phyloP scores from a whole-genome alignment of 2,113 vertebrate species.

The Gavialis gangeticus region DNA sequence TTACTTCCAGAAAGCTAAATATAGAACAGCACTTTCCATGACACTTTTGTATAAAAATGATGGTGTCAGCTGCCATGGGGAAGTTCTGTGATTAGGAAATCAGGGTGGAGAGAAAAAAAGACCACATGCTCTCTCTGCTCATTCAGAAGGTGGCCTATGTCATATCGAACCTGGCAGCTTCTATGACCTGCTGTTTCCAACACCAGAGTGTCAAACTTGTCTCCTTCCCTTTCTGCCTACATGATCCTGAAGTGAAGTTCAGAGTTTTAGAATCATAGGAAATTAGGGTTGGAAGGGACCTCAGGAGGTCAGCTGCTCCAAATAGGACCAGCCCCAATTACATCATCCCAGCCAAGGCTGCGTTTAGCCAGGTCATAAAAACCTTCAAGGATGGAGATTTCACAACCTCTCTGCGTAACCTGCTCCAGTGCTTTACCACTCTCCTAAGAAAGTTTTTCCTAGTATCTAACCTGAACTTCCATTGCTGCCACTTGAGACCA shows the following conservation, averaged over 20 bases:
- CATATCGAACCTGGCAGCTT: background rate
- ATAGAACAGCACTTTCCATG: slow-evolving; percentile 5
- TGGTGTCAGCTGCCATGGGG: background rate
- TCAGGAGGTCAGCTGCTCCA: no score
- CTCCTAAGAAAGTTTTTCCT: no score
- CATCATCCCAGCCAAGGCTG: no score
- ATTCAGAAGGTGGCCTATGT: background rate
- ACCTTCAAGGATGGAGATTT: no score
- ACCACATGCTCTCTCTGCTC: no score
- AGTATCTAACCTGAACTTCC: no score
- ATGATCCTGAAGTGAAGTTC: background rate
- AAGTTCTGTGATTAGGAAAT: background rate
- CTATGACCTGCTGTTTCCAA: background rate
- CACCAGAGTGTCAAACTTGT: background rate
- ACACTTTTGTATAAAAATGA: background rate
- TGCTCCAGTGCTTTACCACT: no score
- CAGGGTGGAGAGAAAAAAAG: background rate
- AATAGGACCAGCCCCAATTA: no score
- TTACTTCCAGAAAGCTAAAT: background rate
- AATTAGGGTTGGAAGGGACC: no score
- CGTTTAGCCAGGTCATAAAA: no score
- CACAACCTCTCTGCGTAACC: no score
- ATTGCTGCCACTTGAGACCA: no score
- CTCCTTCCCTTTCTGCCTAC: background rate
- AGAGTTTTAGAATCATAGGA: background rate